Evolutionary conservation across 2,113 vertebrate genomes (phyloP).

Genomic region (Drymodes brunneopygia): DNA sequence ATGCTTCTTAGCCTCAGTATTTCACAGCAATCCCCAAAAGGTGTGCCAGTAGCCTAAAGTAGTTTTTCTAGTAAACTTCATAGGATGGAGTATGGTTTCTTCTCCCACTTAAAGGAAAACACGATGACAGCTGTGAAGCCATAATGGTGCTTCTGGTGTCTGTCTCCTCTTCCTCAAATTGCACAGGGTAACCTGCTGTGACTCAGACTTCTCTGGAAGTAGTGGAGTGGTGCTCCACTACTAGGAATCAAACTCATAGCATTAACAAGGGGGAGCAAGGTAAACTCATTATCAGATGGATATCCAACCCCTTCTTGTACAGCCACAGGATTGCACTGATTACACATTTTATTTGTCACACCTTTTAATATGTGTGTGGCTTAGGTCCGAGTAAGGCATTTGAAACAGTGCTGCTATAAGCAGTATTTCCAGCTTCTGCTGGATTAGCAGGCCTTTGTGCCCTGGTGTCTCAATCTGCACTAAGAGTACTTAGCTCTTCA

Average conservation of each 20-base stretch:
- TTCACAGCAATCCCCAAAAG: background rate
- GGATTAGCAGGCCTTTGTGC: background rate
- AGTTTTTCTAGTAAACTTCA: background rate
- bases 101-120: background rate
- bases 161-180: background rate
- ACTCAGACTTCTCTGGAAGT: background rate
- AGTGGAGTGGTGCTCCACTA: background rate
- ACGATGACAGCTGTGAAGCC: background rate
- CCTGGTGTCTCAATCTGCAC: background rate
- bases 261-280: background rate
- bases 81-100: background rate
- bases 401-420: background rate
- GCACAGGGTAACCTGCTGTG: background rate
- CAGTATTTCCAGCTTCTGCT: background rate
- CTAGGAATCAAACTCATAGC: background rate
- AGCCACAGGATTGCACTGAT: background rate
- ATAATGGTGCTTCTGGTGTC: background rate
- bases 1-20: background rate
- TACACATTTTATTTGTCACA: background rate
- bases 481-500: background rate
- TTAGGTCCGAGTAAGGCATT: background rate
- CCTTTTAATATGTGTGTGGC: background rate
- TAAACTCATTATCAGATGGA: background rate
- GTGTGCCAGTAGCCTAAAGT: background rate
- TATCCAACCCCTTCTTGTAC: background rate